Evolutionary conservation across 1,140 invertebrate species (phyloP).

Genomic region (Polypedilum vanderplanki): DNA sequence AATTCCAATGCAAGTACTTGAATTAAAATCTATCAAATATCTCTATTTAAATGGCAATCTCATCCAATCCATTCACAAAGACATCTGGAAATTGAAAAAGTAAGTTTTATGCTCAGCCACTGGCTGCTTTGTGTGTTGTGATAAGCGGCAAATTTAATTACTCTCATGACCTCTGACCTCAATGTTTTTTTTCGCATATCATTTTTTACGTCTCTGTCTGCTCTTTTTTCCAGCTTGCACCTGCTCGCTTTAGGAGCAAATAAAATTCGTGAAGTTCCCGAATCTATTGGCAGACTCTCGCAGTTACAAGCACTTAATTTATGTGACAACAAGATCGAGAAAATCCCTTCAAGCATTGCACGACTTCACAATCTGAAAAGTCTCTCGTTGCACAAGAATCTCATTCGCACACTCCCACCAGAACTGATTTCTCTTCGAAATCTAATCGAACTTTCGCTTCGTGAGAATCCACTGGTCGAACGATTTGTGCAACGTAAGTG

Average conservation of each 20-base stretch:
- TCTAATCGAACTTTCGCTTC: slow-evolving; percentile 82
- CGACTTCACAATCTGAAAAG: slow-evolving; percentile 79
- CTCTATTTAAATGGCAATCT: slow-evolving; percentile 86
- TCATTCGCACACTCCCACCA: slow-evolving; percentile 81
- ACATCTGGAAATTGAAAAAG: slow-evolving; percentile 72
- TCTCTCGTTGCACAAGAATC: slow-evolving; percentile 85
- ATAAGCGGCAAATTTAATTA: background rate
- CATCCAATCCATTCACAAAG: slow-evolving; percentile 71
- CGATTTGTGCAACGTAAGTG: slow-evolving; percentile 63
- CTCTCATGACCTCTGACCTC: slow-evolving; percentile 9
- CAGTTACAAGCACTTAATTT: slow-evolving; percentile 78
- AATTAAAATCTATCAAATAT: slow-evolving; percentile 66
- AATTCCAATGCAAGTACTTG: slow-evolving; percentile 81
- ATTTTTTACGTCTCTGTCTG: background rate
- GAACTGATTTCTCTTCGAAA: slow-evolving; percentile 86
- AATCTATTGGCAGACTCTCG: slow-evolving; percentile 71
- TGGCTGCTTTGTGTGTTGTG: no score
- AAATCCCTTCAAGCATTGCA: slow-evolving; percentile 78
- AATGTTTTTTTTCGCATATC: slow-evolving; percentile 15
- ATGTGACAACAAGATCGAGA: slow-evolving; percentile 85
- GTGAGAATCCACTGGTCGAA: slow-evolving; percentile 93
- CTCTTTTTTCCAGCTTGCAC: slow-evolving; percentile 61
- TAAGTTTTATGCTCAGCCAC: slow-evolving; percentile 42
- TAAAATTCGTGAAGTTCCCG: slow-evolving; percentile 76
- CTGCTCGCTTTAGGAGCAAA: slow-evolving; percentile 92